Evolutionary conservation across 2,888 invertebrate genomes (phyloP), one percentile per base, ranked within the genome.

Genomic region (Macroteleia sp.): DNA sequence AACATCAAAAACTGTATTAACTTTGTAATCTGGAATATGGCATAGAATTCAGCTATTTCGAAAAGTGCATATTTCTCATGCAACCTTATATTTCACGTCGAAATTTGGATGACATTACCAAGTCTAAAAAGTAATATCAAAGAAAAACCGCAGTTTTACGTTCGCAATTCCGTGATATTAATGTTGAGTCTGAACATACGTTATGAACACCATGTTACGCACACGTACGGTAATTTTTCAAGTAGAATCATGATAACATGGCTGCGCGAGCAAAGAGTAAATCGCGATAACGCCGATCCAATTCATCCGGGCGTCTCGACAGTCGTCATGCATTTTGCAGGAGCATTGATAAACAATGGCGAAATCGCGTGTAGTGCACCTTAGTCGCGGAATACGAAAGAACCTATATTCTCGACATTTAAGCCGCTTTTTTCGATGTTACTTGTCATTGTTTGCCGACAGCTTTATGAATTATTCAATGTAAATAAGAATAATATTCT

Each of bases 151-250:
- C 28, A 36, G 20, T 36, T 56, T 70, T 66, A 36, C 34, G 36
- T 46, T 22, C 12, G 22, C 66, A 46, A 46, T 66, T 46, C 20
- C 48, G 32, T 5, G 34, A 54, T 69, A 75, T 56, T 69, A 61
- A 64, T 64, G 62, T 46, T 56, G 41, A 20, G 39, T 30, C 46
- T 30, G 71, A 22, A 39, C 44, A 25, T 54, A 39, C 34, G 54
- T 54, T 59, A 20, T 17, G 61, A 42, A 20, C 25, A 20, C 46
- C 25, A 50, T 54, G 61, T 48, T 41, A 34, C 69, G 25, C 62
- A 62, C 64, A 70, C 62, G 64, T 70, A 70, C 56, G 54, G 54
- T 77, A 77, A 77, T 77, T 71, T 71, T 77, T 77, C 77, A 71
- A 54, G 28, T n/a, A 22, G 42, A 46, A 61, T 71, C 76, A 22